These are phyloP conservation scores for Meloidogyne floridensis DNA, from an alignment of 1,140 invertebrate genomes.

Conservation along the genomic window DNA sequence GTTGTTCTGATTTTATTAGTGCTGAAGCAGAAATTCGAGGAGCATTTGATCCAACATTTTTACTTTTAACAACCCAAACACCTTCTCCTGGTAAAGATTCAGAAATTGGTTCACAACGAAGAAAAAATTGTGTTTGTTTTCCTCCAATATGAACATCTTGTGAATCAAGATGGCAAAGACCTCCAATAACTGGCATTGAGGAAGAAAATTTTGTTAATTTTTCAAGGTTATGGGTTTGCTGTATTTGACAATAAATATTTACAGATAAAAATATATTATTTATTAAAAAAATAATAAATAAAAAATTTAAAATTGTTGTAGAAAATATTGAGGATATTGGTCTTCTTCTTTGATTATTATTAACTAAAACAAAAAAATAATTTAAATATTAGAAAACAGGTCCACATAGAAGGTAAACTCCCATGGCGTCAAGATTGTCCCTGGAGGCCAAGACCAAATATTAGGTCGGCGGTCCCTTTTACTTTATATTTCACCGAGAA, in stretches of 20 bases:
- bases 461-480: no score
- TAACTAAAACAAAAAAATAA: no score
- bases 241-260: neutral
- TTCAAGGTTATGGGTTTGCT: neutral
- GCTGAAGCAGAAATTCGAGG: conserved; percentile 35
- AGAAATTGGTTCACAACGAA: conserved; percentile 57
- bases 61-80: conserved; percentile 64
- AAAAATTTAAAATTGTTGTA: neutral
- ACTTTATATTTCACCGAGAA: no score
- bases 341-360: no score
- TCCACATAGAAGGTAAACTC: no score
- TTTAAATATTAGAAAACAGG: no score
- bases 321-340: neutral
- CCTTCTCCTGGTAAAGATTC: conserved; percentile 57
- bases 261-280: neutral
- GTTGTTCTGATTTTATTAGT: conserved; percentile 26
- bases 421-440: no score
- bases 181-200: conserved; percentile 63
- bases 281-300: neutral
- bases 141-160: conserved; percentile 64
- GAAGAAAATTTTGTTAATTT: conserved; percentile 4
- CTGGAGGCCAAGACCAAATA: no score
- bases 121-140: conserved; percentile 65
- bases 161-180: conserved; percentile 57
- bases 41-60: conserved; percentile 22